Percentiles rank a stretch among this genome's conserved stretches.
These are phyloP conservation scores for Tauraco hartlaubi DNA, from an alignment of 2,797 vertebrate genomes.

Conservation along the genomic window DNA sequence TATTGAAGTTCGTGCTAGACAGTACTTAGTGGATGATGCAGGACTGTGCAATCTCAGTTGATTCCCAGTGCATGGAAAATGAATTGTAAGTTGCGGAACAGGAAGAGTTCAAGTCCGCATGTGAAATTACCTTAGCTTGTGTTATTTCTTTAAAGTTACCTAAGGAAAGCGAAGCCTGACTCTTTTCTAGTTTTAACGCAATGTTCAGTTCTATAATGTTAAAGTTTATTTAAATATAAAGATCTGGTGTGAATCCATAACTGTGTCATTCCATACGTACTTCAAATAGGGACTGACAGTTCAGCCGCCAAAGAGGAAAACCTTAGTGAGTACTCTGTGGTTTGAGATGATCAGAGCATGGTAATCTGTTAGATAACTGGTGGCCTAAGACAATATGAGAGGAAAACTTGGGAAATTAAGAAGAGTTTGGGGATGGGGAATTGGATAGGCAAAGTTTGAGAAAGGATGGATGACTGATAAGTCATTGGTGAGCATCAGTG, in stretches of 20 bases:
- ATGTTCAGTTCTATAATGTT: not conserved
- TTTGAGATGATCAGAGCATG: not conserved
- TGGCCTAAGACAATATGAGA: not conserved
- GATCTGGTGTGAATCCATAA: not conserved
- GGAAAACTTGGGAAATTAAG: not conserved
- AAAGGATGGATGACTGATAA: not conserved
- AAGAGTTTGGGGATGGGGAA: not conserved
- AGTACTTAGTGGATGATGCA: not conserved
- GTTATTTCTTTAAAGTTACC: not conserved
- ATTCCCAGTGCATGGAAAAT: not conserved
- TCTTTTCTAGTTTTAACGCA: not conserved
- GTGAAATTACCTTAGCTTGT: not conserved
- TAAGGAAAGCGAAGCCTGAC: not conserved
- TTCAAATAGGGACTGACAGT: not conserved
- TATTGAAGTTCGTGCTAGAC: not conserved
- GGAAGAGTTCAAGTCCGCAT: not conserved
- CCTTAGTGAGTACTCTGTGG: not conserved
- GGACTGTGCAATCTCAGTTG: not conserved
- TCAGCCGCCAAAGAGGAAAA: not conserved
- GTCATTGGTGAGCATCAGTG: not conserved
- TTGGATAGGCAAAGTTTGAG: accelerated
- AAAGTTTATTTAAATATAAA: not conserved
- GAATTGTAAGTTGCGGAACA: not conserved
- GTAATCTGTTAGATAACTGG: not conserved
- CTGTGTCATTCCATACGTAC: not conserved